These are phyloP conservation scores for Colletes collaris DNA, from an alignment of 2,888 invertebrate species.

Conservation along the genomic window DNA sequence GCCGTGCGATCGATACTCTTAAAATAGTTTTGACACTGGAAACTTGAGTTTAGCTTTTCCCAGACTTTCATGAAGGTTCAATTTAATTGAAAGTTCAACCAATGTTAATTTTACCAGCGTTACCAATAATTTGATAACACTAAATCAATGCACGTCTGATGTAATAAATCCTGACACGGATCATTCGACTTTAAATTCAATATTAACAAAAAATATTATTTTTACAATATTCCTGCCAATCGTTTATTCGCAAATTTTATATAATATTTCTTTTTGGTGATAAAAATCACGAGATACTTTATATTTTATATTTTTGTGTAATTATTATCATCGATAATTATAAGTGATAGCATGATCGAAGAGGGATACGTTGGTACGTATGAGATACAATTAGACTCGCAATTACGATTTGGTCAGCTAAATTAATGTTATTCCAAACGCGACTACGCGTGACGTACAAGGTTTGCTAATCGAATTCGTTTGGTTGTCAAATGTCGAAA, in stretches of 20 bases:
- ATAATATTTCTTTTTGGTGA: background rate
- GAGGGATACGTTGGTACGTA: background rate
- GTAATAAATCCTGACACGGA: no score
- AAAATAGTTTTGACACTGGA: conserved; percentile 67
- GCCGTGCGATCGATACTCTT: conserved; percentile 66
- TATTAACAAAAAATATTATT: background rate
- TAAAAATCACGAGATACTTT: background rate
- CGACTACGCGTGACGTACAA: conserved; percentile 45
- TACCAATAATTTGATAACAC: background rate
- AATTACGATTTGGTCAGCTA: conserved; percentile 9
- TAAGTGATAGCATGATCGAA: background rate
- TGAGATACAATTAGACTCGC: background rate
- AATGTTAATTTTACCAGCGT: no score
- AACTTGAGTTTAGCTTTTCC: conserved; percentile 42
- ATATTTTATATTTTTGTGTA: background rate
- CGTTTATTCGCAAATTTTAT: no score
- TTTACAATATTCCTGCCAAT: no score
- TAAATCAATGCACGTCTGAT: no score
- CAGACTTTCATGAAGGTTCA: conserved; percentile 13
- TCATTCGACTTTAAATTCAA: background rate
- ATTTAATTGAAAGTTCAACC: background rate
- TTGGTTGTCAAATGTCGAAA: conserved; percentile 52
- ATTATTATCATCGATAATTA: no score
- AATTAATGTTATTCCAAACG: conserved; percentile 43
- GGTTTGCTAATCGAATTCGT: conserved; percentile 66